Evolutionary conservation across 2,113 vertebrate genomes (phyloP).

Genomic region (Leptocoma aspasia): DNA sequence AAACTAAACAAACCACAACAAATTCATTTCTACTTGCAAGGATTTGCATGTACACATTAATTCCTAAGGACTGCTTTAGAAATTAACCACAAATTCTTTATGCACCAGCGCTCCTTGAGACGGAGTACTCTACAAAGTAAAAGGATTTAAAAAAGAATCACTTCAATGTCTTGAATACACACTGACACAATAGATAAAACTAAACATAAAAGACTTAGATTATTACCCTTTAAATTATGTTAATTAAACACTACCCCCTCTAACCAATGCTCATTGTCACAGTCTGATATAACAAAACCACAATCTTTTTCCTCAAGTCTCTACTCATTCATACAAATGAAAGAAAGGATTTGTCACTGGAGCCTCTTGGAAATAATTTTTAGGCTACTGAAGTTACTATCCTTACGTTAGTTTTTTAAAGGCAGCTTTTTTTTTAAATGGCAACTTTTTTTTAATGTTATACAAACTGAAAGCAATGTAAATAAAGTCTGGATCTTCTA

Average conservation of each 20-base stretch:
- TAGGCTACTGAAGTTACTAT: not conserved
- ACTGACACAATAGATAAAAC: not conserved
- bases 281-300: not conserved
- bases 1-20: not conserved
- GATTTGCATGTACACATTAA: not conserved
- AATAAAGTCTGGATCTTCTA: not conserved
- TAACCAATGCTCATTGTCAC: not conserved
- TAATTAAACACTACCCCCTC: not conserved
- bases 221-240: not conserved
- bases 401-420: not conserved
- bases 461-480: not conserved
- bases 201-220: not conserved
- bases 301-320: not conserved
- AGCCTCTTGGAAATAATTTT: not conserved
- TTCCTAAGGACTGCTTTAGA: not conserved
- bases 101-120: not conserved
- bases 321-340: not conserved
- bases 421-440: not conserved
- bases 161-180: not conserved
- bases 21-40: not conserved
- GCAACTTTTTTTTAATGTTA: not conserved
- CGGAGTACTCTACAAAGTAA: not conserved
- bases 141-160: not conserved
- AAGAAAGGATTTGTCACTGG: not conserved
- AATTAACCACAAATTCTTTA: slow-evolving; percentile 8